A percentile compares a stretch with the other conserved stretches of the same genome.
phyloP scores from a whole-genome alignment of 2,797 vertebrate genomes.

The Crypturellus tataupa region DNA sequence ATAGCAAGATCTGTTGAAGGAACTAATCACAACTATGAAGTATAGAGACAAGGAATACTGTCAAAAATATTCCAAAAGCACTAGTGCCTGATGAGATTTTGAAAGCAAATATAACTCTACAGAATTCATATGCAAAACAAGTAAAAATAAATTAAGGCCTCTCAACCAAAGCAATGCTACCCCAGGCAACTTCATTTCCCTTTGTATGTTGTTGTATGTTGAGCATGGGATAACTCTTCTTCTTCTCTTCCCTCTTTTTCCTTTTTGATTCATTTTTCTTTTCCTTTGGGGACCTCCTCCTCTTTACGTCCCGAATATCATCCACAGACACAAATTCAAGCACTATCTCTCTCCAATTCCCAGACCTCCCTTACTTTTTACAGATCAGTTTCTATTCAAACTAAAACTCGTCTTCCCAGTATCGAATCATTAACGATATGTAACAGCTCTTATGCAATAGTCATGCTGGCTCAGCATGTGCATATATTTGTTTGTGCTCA shows the following conservation, averaged over 20 bases:
- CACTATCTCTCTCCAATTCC: not conserved
- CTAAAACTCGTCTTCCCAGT: not conserved
- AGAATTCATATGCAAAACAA: not conserved
- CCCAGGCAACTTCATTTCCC: not conserved
- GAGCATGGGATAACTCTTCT: fast-evolving
- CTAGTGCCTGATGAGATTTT: not conserved
- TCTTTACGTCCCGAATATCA: not conserved
- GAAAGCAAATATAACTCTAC: conserved; percentile 21
- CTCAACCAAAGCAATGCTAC: not conserved
- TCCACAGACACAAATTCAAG: not conserved
- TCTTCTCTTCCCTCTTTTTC: not conserved
- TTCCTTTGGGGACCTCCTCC: not conserved
- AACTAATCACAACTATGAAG: conserved; percentile 23
- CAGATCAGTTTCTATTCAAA: not conserved
- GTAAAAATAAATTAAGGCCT: not conserved
- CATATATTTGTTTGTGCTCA: not conserved
- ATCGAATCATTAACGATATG: not conserved
- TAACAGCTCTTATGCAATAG: not conserved
- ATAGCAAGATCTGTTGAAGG: conserved; percentile 57
- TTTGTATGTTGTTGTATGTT: not conserved
- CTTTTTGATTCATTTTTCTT: not conserved
- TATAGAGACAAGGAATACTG: conserved; percentile 15
- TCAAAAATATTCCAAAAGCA: conserved; percentile 17
- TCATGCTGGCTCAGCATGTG: not conserved
- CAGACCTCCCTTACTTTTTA: not conserved